phyloP scores from a whole-genome alignment of 2,113 vertebrate species.

The Bostrychus sinensis region DNA sequence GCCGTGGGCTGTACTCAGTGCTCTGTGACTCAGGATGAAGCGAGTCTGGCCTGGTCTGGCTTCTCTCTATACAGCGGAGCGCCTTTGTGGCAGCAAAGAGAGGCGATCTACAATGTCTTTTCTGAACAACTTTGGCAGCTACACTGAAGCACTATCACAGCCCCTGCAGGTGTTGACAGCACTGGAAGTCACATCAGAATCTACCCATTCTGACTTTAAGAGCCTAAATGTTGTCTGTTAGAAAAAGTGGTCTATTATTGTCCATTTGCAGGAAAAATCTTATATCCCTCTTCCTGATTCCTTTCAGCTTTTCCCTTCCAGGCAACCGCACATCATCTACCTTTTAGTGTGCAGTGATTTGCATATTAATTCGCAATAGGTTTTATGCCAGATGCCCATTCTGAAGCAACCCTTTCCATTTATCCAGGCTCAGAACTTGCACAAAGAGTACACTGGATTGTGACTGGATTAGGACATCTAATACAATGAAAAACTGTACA shows the following conservation, averaged over 20 bases:
- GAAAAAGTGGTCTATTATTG: slow-evolving; percentile 19
- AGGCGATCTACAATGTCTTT: slow-evolving; percentile 45
- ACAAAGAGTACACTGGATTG: too few relatives aligned
- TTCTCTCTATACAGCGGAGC: slow-evolving; percentile 44
- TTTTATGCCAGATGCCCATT: too few relatives aligned
- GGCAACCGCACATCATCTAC: too few relatives aligned
- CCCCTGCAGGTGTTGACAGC: slow-evolving; percentile 47
- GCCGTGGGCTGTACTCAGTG: slow-evolving; percentile 52
- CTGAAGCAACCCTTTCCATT: too few relatives aligned
- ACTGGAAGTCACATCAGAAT: slow-evolving; percentile 38
- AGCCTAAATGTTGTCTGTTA: slow-evolving; percentile 20
- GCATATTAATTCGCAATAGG: too few relatives aligned
- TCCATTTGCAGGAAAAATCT: slow-evolving; percentile 23
- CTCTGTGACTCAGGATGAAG: slow-evolving; percentile 54
- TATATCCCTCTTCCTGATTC: slow-evolving; percentile 19
- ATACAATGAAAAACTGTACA: too few relatives aligned
- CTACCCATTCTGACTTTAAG: slow-evolving; percentile 24
- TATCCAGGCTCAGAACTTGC: too few relatives aligned
- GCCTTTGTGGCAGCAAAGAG: slow-evolving; percentile 38
- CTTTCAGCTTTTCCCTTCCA: too few relatives aligned
- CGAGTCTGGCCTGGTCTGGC: slow-evolving; percentile 46
- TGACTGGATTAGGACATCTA: too few relatives aligned
- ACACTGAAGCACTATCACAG: slow-evolving; percentile 40
- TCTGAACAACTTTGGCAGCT: slow-evolving; percentile 43
- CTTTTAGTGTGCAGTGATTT: too few relatives aligned